phyloP scores from a whole-genome alignment of 2,113 vertebrate species.

The Formicarius rufipectus region DNA sequence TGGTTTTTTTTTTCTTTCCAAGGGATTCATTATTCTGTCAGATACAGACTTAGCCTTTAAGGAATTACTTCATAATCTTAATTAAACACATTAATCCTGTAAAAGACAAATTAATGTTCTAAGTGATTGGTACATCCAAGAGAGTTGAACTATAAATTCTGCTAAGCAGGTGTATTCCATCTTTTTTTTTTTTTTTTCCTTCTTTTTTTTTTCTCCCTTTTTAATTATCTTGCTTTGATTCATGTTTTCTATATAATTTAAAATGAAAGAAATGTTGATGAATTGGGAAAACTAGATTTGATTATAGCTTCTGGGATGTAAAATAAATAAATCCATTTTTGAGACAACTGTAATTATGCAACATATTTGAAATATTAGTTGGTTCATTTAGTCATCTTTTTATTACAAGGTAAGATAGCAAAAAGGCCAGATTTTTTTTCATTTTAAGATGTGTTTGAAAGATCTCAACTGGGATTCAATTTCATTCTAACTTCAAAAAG shows the following conservation, averaged over 20 bases:
- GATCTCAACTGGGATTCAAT: not conserved
- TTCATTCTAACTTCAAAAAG: not conserved
- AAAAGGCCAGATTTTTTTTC: not conserved
- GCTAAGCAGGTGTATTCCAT: slow-evolving; percentile 9
- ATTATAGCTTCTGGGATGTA: not conserved
- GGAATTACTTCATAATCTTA: slow-evolving; percentile 58
- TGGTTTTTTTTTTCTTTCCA: not conserved
- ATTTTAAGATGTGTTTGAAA: not conserved
- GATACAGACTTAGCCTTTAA: slow-evolving; percentile 18
- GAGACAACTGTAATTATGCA: not conserved
- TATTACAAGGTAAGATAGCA: not conserved
- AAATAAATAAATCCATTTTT: not conserved
- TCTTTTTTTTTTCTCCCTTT: not conserved
- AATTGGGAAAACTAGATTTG: not conserved
- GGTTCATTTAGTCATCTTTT: not conserved
- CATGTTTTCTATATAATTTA: not conserved
- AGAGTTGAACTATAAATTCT: slow-evolving; percentile 54
- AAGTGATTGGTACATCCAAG: slow-evolving; percentile 33
- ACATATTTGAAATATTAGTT: not conserved
- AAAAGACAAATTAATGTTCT: slow-evolving; percentile 57
- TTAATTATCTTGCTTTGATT: slow-evolving; percentile 25
- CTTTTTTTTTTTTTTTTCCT: not conserved
- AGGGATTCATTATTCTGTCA: slow-evolving; percentile 46
- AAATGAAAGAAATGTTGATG: not conserved
- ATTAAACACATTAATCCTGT: slow-evolving; percentile 69